A percentile compares a stretch with the other conserved stretches of the same genome.
These are phyloP conservation scores for Malurus melanocephalus DNA, from an alignment of 2,113 vertebrate species.

Conservation along the genomic window DNA sequence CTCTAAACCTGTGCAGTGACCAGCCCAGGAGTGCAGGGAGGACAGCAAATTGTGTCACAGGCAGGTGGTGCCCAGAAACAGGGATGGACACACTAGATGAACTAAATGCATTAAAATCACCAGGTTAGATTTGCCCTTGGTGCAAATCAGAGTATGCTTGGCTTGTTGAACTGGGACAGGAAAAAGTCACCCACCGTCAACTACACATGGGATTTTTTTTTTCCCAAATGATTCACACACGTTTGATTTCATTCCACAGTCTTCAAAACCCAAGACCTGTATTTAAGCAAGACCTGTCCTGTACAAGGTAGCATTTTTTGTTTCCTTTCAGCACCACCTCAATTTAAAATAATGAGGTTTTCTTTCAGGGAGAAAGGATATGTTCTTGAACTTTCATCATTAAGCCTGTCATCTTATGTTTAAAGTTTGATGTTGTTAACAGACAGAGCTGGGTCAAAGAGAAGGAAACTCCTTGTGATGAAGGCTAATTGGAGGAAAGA, in stretches of 20 bases:
- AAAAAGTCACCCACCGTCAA: neutral
- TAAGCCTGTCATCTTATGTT: neutral
- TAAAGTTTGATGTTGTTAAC: neutral
- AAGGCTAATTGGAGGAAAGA: neutral
- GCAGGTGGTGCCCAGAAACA: neutral
- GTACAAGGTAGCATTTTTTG: neutral
- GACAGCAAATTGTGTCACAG: neutral
- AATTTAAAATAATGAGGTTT: neutral
- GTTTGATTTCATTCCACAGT: neutral
- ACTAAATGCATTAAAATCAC: neutral
- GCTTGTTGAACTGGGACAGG: neutral
- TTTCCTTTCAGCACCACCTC: neutral
- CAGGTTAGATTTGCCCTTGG: neutral
- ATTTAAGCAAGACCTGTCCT: neutral
- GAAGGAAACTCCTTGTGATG: neutral
- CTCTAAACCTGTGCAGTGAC: neutral
- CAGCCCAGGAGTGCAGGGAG: neutral
- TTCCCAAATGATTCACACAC: neutral
- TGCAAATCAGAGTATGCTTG: neutral
- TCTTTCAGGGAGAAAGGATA: neutral
- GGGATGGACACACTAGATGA: neutral
- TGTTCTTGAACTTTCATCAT: neutral
- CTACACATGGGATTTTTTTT: accelerated
- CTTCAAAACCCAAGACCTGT: neutral
- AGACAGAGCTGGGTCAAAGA: neutral